Conservation (phyloP, 92 coral and sea anemone genomes). For the Galaxea fascicularis region DNA sequence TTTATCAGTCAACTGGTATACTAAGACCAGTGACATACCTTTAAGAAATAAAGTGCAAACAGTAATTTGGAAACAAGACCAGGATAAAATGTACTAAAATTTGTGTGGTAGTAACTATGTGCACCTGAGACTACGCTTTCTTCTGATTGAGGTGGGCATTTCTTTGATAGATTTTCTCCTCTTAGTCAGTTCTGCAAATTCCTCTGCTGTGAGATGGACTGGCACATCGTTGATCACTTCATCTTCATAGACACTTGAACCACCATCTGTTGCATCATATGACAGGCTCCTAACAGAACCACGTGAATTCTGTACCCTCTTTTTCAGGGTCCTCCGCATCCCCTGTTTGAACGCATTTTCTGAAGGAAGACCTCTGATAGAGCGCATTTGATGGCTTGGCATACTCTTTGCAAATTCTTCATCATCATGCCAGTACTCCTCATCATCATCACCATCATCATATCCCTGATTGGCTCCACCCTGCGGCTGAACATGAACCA, state of each 20-base stretch:
- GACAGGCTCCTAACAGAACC: slow-evolving; percentile 48
- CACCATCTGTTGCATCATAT: slow-evolving; percentile 28
- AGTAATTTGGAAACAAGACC: too few species aligned
- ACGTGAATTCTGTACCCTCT: slow-evolving; percentile 50
- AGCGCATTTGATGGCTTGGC: slow-evolving; percentile 84
- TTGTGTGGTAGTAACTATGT: not conserved
- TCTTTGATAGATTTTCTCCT: slow-evolving; percentile 78
- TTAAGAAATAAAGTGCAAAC: too few species aligned
- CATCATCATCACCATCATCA: slow-evolving; percentile 51
- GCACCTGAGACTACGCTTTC: slow-evolving; percentile 85
- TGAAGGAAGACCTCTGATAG: slow-evolving; percentile 86
- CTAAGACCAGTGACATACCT: too few species aligned
- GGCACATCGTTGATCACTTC: slow-evolving; percentile 63
- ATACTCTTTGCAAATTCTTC: slow-evolving; percentile 61
- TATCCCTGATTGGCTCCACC: slow-evolving; percentile 16
- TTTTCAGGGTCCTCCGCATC: slow-evolving; percentile 68
- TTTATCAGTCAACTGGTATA: too few species aligned
- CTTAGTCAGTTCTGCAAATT: slow-evolving; percentile 76
- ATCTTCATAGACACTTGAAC: slow-evolving; percentile 55
- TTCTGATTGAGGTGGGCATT: slow-evolving; percentile 86
- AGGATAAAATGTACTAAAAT: too few species aligned
- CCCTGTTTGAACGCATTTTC: slow-evolving; percentile 78
- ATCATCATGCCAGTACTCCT: slow-evolving; percentile 49
- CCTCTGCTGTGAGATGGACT: slow-evolving; percentile 69
- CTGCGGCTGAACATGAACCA: slow-evolving; percentile 57